phyloP scores from a whole-genome alignment of 64 coral and sea anemone genomes.

The Montipora sp. region DNA sequence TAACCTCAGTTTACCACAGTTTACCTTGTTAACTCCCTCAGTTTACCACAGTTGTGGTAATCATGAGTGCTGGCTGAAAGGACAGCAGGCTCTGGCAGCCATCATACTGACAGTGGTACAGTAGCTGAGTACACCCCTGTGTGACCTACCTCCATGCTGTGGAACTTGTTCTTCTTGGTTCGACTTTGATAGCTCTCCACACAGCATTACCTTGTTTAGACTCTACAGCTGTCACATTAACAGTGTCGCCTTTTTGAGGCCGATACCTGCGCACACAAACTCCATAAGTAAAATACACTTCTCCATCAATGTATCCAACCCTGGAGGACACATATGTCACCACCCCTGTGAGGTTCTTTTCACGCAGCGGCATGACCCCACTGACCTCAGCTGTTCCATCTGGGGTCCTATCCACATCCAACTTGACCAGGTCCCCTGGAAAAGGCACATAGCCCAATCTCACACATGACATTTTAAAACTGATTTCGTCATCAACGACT shows the following conservation, averaged over 20 bases:
- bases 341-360: constrained; percentile 72
- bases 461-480: constrained; percentile 68
- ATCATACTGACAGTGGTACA: background rate
- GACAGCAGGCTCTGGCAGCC: too few species aligned
- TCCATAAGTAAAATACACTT: constrained; percentile 84
- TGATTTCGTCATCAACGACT: constrained; percentile 74
- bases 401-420: constrained; percentile 68
- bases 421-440: constrained; percentile 90
- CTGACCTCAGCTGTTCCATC: constrained; percentile 70
- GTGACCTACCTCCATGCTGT: background rate
- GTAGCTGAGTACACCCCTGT: background rate
- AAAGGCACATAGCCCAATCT: constrained; percentile 44
- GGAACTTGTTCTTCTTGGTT: constrained; percentile 33
- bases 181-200: constrained; percentile 92
- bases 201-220: constrained; percentile 66
- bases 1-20: too few species aligned
- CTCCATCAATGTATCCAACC: constrained; percentile 90
- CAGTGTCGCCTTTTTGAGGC: constrained; percentile 69
- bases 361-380: constrained; percentile 83
- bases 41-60: too few species aligned
- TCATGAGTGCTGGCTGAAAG: too few species aligned
- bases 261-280: constrained; percentile 67
- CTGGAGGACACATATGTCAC: constrained; percentile 70
- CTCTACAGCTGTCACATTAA: constrained; percentile 89
- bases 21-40: too few species aligned